phyloP scores from a whole-genome alignment of 2,888 invertebrate species.

The Platycheirus albimanus region DNA sequence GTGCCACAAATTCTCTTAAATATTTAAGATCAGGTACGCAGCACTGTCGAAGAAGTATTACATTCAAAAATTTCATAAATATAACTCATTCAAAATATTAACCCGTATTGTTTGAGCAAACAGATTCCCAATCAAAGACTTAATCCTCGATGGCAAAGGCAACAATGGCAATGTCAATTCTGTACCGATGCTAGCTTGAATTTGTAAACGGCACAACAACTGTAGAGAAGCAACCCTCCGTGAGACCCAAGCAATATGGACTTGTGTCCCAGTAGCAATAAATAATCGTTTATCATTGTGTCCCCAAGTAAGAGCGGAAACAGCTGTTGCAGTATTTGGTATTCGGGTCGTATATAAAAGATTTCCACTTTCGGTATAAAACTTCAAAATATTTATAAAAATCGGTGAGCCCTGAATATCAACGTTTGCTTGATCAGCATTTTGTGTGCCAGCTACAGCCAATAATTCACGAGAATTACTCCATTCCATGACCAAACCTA shows the following conservation, averaged over 20 bases:
- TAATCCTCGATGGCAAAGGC: slow-evolving; percentile 94
- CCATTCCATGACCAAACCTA: slow-evolving; percentile 96
- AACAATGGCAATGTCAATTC: slow-evolving; percentile 90
- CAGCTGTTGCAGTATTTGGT: slow-evolving; percentile 89
- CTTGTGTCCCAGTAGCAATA: slow-evolving; percentile 94
- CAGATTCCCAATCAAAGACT: slow-evolving; percentile 92
- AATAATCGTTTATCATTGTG: slow-evolving; percentile 98
- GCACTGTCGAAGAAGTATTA: slow-evolving; percentile 87
- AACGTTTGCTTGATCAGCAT: slow-evolving; percentile 76
- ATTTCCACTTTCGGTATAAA: slow-evolving; percentile 93
- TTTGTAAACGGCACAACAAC: slow-evolving; percentile 92
- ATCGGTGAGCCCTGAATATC: slow-evolving; percentile 83
- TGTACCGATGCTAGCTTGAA: slow-evolving; percentile 89
- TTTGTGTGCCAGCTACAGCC: slow-evolving; percentile 92
- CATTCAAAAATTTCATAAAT: neutral
- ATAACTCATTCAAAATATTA: slow-evolving; percentile 76
- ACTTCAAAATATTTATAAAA: slow-evolving; percentile 92
- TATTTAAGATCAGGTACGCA: slow-evolving; percentile 95
- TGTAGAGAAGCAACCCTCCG: slow-evolving; percentile 95
- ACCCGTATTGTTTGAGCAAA: slow-evolving; percentile 97
- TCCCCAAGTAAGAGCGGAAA: slow-evolving; percentile 98
- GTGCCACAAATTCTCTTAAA: slow-evolving; percentile 95
- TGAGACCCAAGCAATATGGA: slow-evolving; percentile 97
- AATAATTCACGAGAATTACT: slow-evolving; percentile 96
- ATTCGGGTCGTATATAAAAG: slow-evolving; percentile 91